Conservation (phyloP, 2,797 vertebrate species). For the Limnodromus scolopaceus region DNA sequence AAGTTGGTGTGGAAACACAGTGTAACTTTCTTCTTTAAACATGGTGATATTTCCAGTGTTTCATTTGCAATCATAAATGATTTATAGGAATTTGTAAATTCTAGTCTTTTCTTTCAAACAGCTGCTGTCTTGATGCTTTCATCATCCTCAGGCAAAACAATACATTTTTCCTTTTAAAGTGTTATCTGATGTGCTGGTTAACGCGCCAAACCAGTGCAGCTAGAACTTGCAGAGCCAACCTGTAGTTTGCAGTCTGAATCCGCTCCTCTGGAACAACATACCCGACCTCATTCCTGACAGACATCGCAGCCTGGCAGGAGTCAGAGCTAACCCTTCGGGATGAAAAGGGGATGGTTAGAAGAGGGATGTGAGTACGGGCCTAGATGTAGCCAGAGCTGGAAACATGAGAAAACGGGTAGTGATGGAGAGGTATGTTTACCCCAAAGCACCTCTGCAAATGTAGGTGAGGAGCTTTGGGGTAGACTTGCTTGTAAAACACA, state of each 20-base stretch:
- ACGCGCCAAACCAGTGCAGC: not conserved
- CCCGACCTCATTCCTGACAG: not conserved
- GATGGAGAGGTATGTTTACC: not conserved
- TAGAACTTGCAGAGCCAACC: not conserved
- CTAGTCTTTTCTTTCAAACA: not conserved
- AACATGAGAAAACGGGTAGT: rapidly evolving
- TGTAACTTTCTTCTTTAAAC: not conserved
- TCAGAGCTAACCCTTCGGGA: not conserved
- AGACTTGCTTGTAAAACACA: not conserved
- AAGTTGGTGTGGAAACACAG: not conserved
- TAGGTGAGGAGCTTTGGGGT: not conserved
- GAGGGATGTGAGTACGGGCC: not conserved
- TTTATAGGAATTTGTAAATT: not conserved
- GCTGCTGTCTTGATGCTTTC: not conserved
- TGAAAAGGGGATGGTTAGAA: not conserved
- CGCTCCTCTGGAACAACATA: not conserved
- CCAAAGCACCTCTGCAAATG: not conserved
- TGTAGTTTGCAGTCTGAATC: not conserved
- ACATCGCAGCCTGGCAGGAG: rapidly evolving
- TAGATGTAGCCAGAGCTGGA: not conserved
- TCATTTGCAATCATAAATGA: not conserved
- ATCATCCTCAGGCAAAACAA: not conserved
- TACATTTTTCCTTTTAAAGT: not conserved
- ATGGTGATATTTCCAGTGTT: rapidly evolving
- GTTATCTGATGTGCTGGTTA: not conserved